phyloP scores from a whole-genome alignment of 2,888 invertebrate genomes.

The Cheilosia impressa region DNA sequence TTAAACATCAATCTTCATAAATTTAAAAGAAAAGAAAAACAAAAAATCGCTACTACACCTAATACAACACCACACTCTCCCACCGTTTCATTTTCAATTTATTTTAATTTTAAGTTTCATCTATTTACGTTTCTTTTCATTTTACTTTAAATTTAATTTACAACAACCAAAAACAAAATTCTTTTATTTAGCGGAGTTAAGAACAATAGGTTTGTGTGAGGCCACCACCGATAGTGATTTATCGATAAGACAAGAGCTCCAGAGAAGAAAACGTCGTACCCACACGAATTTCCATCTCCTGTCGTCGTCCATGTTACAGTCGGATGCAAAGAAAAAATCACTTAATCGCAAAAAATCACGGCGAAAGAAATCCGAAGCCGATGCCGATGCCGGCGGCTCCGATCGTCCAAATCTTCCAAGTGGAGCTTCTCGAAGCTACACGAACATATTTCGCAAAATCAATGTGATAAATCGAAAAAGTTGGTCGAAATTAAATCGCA shows the following conservation, averaged over 20 bases:
- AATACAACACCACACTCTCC: background rate
- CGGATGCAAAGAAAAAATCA: slow-evolving; percentile 59
- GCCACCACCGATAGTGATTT: slow-evolving; percentile 77
- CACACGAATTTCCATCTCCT: slow-evolving; percentile 59
- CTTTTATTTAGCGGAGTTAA: slow-evolving; percentile 79
- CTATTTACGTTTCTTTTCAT: slow-evolving; percentile 71
- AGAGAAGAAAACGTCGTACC: slow-evolving; percentile 49
- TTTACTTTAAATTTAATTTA: slow-evolving; percentile 71
- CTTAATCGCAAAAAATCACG: slow-evolving; percentile 67
- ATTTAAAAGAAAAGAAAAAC: too few relatives aligned
- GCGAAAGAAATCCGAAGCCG: slow-evolving; percentile 55
- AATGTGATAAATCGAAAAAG: slow-evolving; percentile 76
- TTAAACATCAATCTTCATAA: slow-evolving; percentile 1
- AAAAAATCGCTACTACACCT: background rate
- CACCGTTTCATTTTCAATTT: background rate
- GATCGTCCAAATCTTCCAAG: slow-evolving; percentile 69
- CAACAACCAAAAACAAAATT: slow-evolving; percentile 65
- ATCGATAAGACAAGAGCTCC: slow-evolving; percentile 76
- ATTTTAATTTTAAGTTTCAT: slow-evolving; percentile 57
- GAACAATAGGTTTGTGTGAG: slow-evolving; percentile 79
- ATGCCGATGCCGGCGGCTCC: slow-evolving; percentile 23
- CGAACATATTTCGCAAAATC: slow-evolving; percentile 80
- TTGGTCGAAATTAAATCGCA: slow-evolving; percentile 76
- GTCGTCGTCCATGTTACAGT: slow-evolving; percentile 38
- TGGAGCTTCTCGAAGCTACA: slow-evolving; percentile 80